A percentile compares a stretch with the other conserved stretches of the same genome.
Conservation (phyloP, 2,113 vertebrate species). For the Apeltes quadracus region DNA sequence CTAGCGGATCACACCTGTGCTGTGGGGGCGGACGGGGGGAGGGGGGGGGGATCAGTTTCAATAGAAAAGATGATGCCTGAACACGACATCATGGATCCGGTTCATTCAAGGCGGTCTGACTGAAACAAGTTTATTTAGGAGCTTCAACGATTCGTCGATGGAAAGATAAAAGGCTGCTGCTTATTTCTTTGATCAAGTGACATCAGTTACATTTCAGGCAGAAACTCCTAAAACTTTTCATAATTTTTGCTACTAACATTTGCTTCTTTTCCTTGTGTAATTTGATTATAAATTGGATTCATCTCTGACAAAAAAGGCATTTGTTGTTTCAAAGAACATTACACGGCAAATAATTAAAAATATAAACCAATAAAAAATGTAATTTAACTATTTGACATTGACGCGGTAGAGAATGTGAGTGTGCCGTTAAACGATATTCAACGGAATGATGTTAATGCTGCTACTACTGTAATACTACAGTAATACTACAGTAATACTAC, state of each 20-base stretch:
- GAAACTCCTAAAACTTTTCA: background rate
- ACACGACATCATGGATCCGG: constrained; percentile 8
- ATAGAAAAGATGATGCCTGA: constrained; percentile 6
- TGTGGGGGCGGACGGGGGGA: background rate
- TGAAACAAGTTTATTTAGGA: background rate
- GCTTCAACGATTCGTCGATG: background rate
- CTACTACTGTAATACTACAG: too few species aligned
- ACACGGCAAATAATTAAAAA: background rate
- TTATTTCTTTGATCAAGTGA: background rate
- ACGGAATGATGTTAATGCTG: background rate
- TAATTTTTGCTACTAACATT: background rate
- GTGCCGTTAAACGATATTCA: background rate
- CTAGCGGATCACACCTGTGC: constrained; percentile 16
- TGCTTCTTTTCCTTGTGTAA: background rate
- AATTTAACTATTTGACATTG: background rate
- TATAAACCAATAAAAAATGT: background rate
- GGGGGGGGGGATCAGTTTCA: background rate
- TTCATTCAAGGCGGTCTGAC: constrained; percentile 7
- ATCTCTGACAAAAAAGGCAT: background rate
- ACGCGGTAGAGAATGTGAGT: background rate
- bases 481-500: too few species aligned
- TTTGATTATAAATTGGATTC: background rate
- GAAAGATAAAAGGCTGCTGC: background rate
- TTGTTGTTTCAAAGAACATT: background rate
- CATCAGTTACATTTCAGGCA: background rate